phyloP scores from a whole-genome alignment of 2,797 vertebrate genomes.

The Notamacropus eugenii region DNA sequence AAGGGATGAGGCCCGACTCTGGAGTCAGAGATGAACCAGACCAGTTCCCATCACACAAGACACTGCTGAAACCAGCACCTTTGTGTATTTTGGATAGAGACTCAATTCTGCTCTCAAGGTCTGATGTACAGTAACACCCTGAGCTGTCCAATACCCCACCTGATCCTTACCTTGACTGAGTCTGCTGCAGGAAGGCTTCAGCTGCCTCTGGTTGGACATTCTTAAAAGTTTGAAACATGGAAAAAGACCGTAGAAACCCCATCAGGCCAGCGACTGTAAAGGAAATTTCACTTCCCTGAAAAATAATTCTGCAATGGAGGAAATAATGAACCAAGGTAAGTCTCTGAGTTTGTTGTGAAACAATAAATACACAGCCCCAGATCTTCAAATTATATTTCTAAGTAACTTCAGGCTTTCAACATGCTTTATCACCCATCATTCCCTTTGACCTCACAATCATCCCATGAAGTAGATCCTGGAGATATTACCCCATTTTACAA shows the following conservation, averaged over 20 bases:
- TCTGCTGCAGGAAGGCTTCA: conserved; percentile 75
- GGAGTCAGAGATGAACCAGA: not conserved
- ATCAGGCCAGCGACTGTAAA: conserved; percentile 80
- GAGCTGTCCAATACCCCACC: not conserved
- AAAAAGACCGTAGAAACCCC: conserved; percentile 83
- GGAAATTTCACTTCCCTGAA: conserved; percentile 57
- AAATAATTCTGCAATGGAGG: conserved; percentile 77
- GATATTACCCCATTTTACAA: not conserved
- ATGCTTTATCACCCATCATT: not conserved
- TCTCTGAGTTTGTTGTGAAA: not conserved
- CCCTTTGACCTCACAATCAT: not conserved
- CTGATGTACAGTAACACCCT: not conserved
- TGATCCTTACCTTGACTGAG: conserved; percentile 73
- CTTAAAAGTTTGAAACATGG: conserved; percentile 80
- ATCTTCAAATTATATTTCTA: not conserved
- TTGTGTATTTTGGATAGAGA: not conserved
- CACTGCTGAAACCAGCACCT: not conserved
- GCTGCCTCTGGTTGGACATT: conserved; percentile 79
- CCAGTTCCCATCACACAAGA: not conserved
- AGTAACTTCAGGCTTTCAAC: not conserved
- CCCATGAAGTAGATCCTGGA: not conserved
- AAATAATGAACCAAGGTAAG: not conserved
- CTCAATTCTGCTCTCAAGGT: not conserved
- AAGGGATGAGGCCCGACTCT: not conserved
- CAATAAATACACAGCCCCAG: not conserved